Base-by-base conservation (phyloP, 1,140 invertebrate genomes). In the Macrosteles quadrilineatus region DNA sequence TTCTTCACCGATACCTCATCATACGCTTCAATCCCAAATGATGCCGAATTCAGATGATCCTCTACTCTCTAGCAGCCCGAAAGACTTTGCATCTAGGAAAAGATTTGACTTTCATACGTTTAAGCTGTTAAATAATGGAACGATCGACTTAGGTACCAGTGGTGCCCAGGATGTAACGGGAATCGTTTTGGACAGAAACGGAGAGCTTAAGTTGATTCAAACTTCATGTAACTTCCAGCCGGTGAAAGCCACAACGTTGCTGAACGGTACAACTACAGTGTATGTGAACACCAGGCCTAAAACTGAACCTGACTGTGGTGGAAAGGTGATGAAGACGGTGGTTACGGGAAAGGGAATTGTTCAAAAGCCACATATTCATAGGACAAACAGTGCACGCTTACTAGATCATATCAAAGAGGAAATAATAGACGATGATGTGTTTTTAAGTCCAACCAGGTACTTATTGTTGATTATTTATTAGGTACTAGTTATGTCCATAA, bases 11-110 rank as follows among this genome's bases (percentile, higher is more conserved):
- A 80, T 84, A 32, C 81, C 85, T 0, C 83, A 86, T 75, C 82
- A 84, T 66, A 80, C 83, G 0, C 77, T 90, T 1, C 88, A 90
- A 75, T 88, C 85, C 40, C 88, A 90, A 76, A 90, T 91, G 89
- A 91, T 93, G 90, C 86, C 91, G 6, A 93, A 93, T 77, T 93
- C 91, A 0, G 91, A 93, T 73, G 92, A 93, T 78, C 92, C 92
- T 0, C 76, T 93, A 0, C 76, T 94, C 19, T 93, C 91, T 0
- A 93, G 91, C 19, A 92, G 89, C 72, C 91, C 91, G 0, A 88
- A 91, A 68, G 91, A 93, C 73, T 93, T 92, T 77, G 85, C 85
- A 0, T 82, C 85, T 12, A 84, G 86, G 50, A 85, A 86, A 55
- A 84, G 84, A 72, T 87, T 88, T 69, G 87, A 88, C 73, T 86